Conservation (phyloP, 1,140 invertebrate genomes). For the Meloidogyne exigua region DNA sequence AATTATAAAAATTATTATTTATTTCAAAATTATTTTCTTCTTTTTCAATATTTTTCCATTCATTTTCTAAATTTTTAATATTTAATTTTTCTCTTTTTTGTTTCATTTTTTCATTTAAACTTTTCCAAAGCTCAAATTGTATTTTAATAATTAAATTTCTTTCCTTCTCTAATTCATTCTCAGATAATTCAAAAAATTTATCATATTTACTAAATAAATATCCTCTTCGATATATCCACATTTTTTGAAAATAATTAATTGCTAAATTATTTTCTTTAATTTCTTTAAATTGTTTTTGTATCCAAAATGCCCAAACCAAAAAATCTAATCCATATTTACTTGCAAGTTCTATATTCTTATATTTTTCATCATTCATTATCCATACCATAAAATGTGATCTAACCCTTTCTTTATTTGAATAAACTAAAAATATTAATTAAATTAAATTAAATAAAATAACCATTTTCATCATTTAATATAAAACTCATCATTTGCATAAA, state of each 20-base stretch:
- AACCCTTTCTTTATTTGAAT: background rate
- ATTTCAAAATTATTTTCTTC: background rate
- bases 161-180: no score
- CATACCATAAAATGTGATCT: background rate
- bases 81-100: no score
- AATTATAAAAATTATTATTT: background rate
- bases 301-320: background rate
- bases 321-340: background rate
- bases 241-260: background rate
- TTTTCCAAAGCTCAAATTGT: background rate
- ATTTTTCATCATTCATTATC: background rate
- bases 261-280: background rate
- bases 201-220: background rate
- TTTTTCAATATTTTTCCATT: background rate
- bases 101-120: background rate
- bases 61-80: background rate
- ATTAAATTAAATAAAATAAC: background rate
- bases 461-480: background rate
- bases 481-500: background rate
- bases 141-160: background rate
- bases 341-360: background rate
- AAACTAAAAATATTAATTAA: background rate
- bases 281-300: background rate
- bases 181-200: no score
- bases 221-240: background rate